phyloP scores from a whole-genome alignment of 1,140 invertebrate genomes.

The Drosophila cardini region DNA sequence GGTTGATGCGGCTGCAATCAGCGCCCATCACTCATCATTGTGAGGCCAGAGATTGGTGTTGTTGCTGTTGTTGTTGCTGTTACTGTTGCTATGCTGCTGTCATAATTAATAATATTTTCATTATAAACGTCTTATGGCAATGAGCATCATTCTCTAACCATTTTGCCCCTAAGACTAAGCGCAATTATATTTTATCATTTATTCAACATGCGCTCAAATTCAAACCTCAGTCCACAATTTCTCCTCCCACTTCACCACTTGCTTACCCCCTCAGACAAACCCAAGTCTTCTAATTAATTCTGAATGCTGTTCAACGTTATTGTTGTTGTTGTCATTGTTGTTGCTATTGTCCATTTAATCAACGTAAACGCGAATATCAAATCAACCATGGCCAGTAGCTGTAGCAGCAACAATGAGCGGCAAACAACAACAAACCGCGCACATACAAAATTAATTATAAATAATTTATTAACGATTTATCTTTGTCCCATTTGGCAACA shows the following conservation, averaged over 20 bases:
- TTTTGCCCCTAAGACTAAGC: constrained; percentile 47
- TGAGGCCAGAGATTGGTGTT: constrained; percentile 34
- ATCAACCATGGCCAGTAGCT: constrained; percentile 56
- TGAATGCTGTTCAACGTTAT: constrained; percentile 50
- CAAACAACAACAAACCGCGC: constrained; percentile 63
- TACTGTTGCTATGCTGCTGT: constrained; percentile 46
- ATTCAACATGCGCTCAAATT: constrained; percentile 74
- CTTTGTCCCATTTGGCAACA: constrained; percentile 73
- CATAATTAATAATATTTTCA: constrained; percentile 84
- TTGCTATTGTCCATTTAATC: constrained; percentile 74
- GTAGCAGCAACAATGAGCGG: constrained; percentile 45
- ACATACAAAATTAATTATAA: constrained; percentile 83
- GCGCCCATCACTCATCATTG: constrained; percentile 68
- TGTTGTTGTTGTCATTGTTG: constrained; percentile 39
- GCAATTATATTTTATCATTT: constrained; percentile 84
- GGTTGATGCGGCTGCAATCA: constrained; percentile 51
- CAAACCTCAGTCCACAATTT: constrained; percentile 13
- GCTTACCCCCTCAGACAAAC: constrained; percentile 15
- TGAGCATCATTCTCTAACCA: constrained; percentile 40
- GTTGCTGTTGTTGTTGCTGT: constrained; percentile 21
- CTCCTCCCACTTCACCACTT: too few species aligned
- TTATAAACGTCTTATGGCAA: constrained; percentile 79
- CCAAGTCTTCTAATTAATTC: constrained; percentile 77
- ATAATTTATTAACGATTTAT: constrained; percentile 84
- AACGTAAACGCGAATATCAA: constrained; percentile 82